Evolutionary conservation across 2,113 vertebrate species (phyloP).

Genomic region (Dasyprocta punctata): DNA sequence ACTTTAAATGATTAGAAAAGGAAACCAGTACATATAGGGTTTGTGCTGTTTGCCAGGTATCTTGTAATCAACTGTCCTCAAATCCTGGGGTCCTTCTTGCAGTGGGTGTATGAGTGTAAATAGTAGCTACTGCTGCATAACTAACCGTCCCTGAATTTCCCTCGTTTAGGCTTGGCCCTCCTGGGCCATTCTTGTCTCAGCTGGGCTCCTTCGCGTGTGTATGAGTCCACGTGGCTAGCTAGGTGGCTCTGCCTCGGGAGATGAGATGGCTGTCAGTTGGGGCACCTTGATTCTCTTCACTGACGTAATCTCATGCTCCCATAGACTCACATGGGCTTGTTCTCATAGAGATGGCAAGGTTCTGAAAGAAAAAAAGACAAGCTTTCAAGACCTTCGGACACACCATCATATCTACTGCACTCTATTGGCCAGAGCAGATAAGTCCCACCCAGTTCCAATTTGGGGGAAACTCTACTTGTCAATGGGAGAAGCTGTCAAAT

Average conservation of each 20-base stretch:
- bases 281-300: not conserved
- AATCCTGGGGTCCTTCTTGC: not conserved
- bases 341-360: not conserved
- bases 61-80: not conserved
- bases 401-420: not conserved
- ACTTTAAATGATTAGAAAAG: not conserved
- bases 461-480: not conserved
- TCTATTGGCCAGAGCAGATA: not conserved
- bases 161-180: not conserved
- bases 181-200: not conserved
- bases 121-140: not conserved
- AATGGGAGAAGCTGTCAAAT: not conserved
- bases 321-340: not conserved
- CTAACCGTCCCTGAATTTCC: not conserved
- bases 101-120: not conserved
- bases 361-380: not conserved
- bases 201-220: not conserved
- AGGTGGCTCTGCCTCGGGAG: not conserved
- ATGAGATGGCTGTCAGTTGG: not conserved
- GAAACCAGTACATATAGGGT: not conserved
- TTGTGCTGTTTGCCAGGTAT: not conserved
- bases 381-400: not conserved
- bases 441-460: not conserved
- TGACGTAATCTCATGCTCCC: not conserved
- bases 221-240: not conserved